Conservation (phyloP, 2,888 invertebrate species). For the Morinoia aosen region DNA sequence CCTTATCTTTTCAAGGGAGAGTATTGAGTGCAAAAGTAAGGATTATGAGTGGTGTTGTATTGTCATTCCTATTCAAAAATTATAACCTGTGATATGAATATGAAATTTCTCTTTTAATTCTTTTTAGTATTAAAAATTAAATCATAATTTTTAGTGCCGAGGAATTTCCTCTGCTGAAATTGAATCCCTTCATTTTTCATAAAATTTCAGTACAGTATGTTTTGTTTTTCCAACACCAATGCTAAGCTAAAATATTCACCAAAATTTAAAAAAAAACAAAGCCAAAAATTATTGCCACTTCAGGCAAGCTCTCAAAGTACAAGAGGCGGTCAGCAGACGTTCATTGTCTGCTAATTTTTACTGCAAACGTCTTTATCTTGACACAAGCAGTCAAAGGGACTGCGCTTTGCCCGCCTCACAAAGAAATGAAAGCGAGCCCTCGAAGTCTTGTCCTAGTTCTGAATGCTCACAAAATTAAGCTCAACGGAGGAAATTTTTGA, state of each 20-base stretch:
- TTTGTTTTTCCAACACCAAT: neutral
- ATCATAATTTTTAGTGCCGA: too few relatives aligned
- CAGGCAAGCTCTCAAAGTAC: neutral
- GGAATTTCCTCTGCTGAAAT: too few relatives aligned
- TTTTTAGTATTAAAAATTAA: too few relatives aligned
- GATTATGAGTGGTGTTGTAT: too few relatives aligned
- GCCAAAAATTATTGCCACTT: neutral
- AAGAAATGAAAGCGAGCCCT: neutral
- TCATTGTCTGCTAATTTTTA: neutral
- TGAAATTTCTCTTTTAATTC: too few relatives aligned
- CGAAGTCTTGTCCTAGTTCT: neutral
- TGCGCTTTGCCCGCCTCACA: neutral
- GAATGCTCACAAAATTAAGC: neutral
- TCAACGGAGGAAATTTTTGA: constrained; percentile 8
- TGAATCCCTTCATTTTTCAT: too few relatives aligned
- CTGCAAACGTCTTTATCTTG: neutral
- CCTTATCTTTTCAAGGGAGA: too few relatives aligned
- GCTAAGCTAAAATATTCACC: neutral
- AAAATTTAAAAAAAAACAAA: neutral
- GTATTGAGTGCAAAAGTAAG: too few relatives aligned
- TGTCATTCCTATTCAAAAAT: too few relatives aligned
- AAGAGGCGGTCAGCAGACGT: neutral
- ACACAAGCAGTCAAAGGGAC: neutral
- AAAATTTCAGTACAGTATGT: neutral
- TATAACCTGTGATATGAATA: too few relatives aligned